Evolutionary conservation across 53 echinoderm and acorn worm species (phyloP).

Genomic region (Stichopus horrens): DNA sequence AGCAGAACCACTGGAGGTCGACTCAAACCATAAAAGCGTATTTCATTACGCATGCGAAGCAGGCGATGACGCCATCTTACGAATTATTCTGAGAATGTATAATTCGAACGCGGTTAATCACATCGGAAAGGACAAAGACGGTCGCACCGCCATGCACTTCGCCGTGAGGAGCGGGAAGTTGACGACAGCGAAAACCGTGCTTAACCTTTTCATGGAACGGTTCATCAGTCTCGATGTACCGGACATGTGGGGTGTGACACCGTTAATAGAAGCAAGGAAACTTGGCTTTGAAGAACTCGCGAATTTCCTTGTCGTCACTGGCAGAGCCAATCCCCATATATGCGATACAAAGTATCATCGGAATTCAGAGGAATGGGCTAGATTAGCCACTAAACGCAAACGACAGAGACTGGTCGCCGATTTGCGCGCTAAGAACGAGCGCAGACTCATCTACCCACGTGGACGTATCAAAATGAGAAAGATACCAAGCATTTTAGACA

Average conservation of each 20-base stretch:
- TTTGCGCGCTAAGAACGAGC: constrained; percentile 12
- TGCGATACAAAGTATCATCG: constrained; percentile 70
- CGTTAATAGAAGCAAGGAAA: constrained; percentile 71
- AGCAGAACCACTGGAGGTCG: constrained; percentile 68
- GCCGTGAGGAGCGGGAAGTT: constrained; percentile 69
- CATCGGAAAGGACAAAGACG: constrained; percentile 57
- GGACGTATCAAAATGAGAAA: constrained; percentile 5
- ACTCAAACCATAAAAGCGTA: constrained; percentile 67
- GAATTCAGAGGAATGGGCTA: constrained; percentile 82
- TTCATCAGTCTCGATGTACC: constrained; percentile 69
- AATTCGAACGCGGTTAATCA: constrained; percentile 68
- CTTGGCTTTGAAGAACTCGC: constrained; percentile 62
- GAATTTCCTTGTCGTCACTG: constrained; percentile 56
- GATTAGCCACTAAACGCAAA: constrained; percentile 53
- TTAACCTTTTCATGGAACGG: constrained; percentile 58
- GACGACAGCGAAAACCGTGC: constrained; percentile 54
- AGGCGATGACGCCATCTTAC: constrained; percentile 57
- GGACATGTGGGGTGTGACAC: constrained; percentile 70
- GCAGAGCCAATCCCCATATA: constrained; percentile 82
- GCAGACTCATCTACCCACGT: background rate
- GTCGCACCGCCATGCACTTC: constrained; percentile 70
- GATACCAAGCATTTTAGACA: background rate
- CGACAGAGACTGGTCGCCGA: background rate
- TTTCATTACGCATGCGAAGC: constrained; percentile 80
- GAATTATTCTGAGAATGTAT: constrained; percentile 58